Base-by-base conservation (phyloP, 2,888 invertebrate species). In the Ectobius pallidus region DNA sequence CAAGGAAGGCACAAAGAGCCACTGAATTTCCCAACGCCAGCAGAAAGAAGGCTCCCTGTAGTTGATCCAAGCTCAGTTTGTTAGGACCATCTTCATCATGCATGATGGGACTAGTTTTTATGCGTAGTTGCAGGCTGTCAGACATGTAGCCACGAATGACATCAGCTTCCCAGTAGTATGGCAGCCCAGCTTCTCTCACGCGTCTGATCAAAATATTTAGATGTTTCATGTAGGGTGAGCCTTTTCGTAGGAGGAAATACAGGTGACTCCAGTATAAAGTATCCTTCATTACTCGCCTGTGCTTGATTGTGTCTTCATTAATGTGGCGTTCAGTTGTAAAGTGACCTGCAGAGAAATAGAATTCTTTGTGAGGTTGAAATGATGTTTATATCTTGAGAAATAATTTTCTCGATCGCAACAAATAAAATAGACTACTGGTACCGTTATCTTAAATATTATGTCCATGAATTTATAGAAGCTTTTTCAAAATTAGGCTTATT, bases 151-250 rank as follows among this genome's bases (percentile, higher is more conserved):
- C 30, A 4, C 70, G 42, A 11, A 62, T 30, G 11, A 70, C 62
- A n/a, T 62, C 70, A 22, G n/a, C 70, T n/a, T 70, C 70, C 70
- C 70, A 70, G 32, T 44, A 34, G 14, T 30, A 20, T 14, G 46
- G 62, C 32, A 70, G 11, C 22, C 70, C 70, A 1, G 70, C 42
- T 11, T 46, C 46, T 7, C 42, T 42, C 22, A 70, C 22, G 20
- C 61, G 27, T n/a, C 11, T 25, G n/a, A 70, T 32, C 30, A 70
- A 46, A 14, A 2, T 52, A 73, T 76, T 71, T 71, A 73, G 74
- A 70, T 74, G 34, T 58, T 72, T 25, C 61, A 62, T 67, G 71
- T 70, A 46, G 67, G 72, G 72, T 72, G 74, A 63, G 6, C 70
- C 62, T 27, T 70, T 70, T 4, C 70, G 62, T 18, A 62, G n/a